These are phyloP conservation scores for Acanthisitta chloris DNA, from an alignment of 2,113 vertebrate species.

Conservation along the genomic window DNA sequence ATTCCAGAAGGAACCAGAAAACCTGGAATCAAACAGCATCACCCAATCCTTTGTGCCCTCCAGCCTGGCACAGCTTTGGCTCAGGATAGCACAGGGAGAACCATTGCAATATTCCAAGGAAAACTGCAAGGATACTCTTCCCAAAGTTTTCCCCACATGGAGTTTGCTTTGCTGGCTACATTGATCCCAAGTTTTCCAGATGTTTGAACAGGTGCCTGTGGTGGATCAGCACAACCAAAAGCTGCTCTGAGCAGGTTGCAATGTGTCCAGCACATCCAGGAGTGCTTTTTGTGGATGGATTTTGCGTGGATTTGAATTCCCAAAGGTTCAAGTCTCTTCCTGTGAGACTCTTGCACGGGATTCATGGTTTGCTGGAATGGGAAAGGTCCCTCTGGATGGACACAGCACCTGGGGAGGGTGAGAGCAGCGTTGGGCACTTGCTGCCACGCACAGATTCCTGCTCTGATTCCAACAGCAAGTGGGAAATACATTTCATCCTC, in stretches of 20 bases:
- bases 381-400: neutral
- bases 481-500: neutral
- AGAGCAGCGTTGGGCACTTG: slow-evolving; percentile 6
- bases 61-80: neutral
- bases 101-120: neutral
- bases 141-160: neutral
- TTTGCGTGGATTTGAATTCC: neutral
- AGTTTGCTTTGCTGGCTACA: neutral
- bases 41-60: neutral
- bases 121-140: neutral
- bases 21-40: slow-evolving; percentile 49
- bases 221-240: neutral
- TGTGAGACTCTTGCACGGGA: neutral
- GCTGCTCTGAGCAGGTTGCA: neutral
- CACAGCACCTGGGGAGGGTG: neutral
- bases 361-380: neutral
- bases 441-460: slow-evolving; percentile 60
- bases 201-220: slow-evolving; percentile 48
- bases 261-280: neutral
- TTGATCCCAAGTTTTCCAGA: slow-evolving; percentile 27
- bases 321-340: neutral
- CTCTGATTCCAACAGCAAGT: neutral
- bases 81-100: neutral
- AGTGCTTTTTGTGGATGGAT: neutral
- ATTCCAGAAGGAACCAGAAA: slow-evolving; percentile 51